Conservation (phyloP, 2,888 invertebrate species). For the Drosophila paranaensis region DNA sequence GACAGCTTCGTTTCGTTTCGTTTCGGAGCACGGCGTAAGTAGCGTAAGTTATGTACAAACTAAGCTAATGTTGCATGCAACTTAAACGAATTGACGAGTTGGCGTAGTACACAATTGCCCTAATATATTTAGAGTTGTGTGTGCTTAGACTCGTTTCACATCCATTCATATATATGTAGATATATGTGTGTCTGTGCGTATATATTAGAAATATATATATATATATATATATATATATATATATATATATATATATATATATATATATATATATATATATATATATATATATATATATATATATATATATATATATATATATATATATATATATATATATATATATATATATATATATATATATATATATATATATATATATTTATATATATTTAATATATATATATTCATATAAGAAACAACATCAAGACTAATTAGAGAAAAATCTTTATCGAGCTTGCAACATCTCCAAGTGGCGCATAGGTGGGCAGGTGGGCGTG, state of each 20-base stretch:
- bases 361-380: constrained; percentile 6
- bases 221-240: neutral
- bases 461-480: constrained; percentile 1
- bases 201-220: neutral
- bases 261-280: constrained; percentile 6
- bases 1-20: neutral
- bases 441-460: constrained; percentile 28
- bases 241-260: constrained; percentile 1
- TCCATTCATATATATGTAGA: neutral
- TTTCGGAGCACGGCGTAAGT: neutral
- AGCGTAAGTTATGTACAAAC: constrained; percentile 57
- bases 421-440: constrained; percentile 64
- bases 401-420: too few relatives aligned
- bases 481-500: neutral
- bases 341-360: constrained; percentile 1
- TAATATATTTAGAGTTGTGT: neutral
- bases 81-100: constrained; percentile 21
- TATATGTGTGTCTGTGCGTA: neutral
- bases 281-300: neutral
- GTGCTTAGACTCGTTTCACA: neutral
- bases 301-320: constrained; percentile 3
- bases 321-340: neutral
- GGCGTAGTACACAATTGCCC: neutral
- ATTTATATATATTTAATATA: neutral
- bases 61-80: constrained; percentile 32